A percentile compares a stretch with the other conserved stretches of the same genome.
phyloP scores from a whole-genome alignment of 2,113 vertebrate genomes.

The Setophaga petechia region DNA sequence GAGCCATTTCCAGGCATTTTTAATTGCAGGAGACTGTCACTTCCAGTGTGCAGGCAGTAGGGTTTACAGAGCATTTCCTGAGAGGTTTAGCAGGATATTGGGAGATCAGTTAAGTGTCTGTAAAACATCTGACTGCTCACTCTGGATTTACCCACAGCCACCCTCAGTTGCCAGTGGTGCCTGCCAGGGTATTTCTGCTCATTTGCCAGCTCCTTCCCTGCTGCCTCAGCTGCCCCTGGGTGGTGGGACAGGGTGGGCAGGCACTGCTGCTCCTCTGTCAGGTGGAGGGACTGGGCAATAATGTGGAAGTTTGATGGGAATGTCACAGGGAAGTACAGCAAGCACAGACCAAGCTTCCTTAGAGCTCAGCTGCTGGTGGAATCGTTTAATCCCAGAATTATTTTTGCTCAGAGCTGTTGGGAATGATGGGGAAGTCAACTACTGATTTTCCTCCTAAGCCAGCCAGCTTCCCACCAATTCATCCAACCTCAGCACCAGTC shows the following conservation, averaged over 20 bases:
- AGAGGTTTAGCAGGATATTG: slow-evolving; percentile 23
- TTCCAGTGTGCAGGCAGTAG: neutral
- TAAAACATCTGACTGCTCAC: neutral
- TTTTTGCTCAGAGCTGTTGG: neutral
- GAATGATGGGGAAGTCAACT: neutral
- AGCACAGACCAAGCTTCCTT: neutral
- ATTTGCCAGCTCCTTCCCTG: neutral
- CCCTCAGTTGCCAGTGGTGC: fast-evolving
- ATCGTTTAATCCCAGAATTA: neutral
- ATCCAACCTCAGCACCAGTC: neutral
- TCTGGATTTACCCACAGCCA: neutral
- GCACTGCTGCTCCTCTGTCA: neutral
- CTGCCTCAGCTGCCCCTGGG: neutral
- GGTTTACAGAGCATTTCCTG: slow-evolving; percentile 26
- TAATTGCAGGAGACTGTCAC: slow-evolving; percentile 1
- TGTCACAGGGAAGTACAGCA: neutral
- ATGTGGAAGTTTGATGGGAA: neutral
- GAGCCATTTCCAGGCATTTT: slow-evolving; percentile 1
- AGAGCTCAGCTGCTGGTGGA: neutral
- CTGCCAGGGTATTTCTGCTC: neutral
- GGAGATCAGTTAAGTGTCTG: slow-evolving; percentile 4
- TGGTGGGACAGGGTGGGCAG: neutral
- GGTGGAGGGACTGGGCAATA: neutral
- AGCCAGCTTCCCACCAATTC: neutral
- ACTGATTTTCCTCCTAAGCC: neutral